Evolutionary conservation across 2,113 vertebrate species (phyloP).

Genomic region (Sinocyclocheilus anophthalmus): DNA sequence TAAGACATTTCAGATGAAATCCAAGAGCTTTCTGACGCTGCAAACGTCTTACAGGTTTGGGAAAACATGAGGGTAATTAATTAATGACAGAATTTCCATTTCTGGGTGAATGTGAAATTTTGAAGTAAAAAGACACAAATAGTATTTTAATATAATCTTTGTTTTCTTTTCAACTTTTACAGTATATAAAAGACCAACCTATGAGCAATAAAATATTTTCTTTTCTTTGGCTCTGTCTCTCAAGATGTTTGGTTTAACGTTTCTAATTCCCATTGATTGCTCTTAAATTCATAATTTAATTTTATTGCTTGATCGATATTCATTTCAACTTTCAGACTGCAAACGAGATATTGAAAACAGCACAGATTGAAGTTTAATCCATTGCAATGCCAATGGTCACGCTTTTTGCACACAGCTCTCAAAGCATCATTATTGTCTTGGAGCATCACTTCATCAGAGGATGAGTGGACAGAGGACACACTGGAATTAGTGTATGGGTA

Average conservation of each 20-base stretch:
- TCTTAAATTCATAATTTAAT: neutral
- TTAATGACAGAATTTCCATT: too few relatives aligned
- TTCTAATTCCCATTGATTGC: neutral
- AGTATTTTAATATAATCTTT: neutral
- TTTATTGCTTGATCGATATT: neutral
- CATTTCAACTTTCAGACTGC: neutral
- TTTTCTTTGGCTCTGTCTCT: neutral
- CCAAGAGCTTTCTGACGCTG: too few relatives aligned
- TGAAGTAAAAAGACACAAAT: neutral
- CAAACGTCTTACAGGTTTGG: too few relatives aligned
- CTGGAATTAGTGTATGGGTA: neutral
- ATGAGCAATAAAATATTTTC: neutral
- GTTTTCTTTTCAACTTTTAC: neutral
- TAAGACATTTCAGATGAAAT: too few relatives aligned
- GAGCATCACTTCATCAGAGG: constrained; percentile 11
- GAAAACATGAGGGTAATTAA: too few relatives aligned
- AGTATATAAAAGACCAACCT: neutral
- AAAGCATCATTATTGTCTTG: neutral
- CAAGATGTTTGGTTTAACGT: neutral
- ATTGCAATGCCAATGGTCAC: neutral
- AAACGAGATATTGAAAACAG: neutral
- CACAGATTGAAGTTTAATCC: constrained; percentile 3
- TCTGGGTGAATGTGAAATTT: neutral
- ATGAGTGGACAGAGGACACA: neutral
- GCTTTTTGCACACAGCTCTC: neutral